Percentiles rank a stretch among this genome's conserved stretches.
Conservation (phyloP, 2,113 vertebrate species). For the Stomatorhinus ivindoensis region DNA sequence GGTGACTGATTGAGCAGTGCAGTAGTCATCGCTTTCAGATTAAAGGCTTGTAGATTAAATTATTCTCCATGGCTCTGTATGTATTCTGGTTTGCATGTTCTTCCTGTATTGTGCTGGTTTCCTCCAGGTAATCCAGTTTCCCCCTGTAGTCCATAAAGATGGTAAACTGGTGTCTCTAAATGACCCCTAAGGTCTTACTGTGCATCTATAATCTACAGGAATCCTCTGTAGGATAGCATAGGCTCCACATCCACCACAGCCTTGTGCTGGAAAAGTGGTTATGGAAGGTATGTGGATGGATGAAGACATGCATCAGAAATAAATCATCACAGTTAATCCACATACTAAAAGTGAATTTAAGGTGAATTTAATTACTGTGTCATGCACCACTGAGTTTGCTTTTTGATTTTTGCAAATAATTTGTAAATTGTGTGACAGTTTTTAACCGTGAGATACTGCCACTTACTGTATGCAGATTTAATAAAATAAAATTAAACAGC, state of each 20-base stretch:
- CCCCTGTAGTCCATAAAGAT: not conserved
- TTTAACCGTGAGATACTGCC: not conserved
- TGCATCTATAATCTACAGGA: not conserved
- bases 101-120: not conserved
- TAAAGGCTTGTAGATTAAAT: not conserved
- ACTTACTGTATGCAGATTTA: not conserved
- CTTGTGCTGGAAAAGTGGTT: not conserved
- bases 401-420: not conserved
- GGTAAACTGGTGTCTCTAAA: not conserved
- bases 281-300: not conserved
- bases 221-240: not conserved
- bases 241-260: not conserved
- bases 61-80: not conserved
- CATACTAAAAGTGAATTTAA: not conserved
- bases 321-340: not conserved
- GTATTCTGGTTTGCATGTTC: not conserved
- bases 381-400: not conserved
- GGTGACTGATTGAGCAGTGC: not conserved
- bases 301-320: not conserved
- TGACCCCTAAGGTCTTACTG: not conserved
- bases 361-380: not conserved
- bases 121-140: not conserved
- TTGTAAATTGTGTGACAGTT: not conserved
- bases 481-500: not conserved
- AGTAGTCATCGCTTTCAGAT: not conserved